phyloP scores from a whole-genome alignment of 2,113 vertebrate species.

The Oryzias curvinotus region DNA sequence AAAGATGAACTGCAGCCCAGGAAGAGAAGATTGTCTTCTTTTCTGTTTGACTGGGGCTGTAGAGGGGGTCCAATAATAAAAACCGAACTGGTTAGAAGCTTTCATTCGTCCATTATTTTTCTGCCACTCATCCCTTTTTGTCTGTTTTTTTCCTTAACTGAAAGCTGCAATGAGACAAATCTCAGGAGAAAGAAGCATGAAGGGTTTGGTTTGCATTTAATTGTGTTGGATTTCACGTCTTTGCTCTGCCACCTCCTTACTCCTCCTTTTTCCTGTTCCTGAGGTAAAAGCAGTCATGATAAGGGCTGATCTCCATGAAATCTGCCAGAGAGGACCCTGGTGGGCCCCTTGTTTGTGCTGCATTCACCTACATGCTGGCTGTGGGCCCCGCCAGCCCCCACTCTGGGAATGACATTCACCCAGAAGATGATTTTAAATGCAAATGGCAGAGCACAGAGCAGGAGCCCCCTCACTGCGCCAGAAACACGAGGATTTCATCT shows the following conservation, averaged over 20 bases:
- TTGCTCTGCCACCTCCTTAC: conserved; percentile 7
- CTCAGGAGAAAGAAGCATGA: not conserved
- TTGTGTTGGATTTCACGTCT: not conserved
- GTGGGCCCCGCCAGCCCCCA: conserved; percentile 6
- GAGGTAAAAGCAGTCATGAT: not conserved
- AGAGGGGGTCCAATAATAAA: no score
- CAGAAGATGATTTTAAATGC: conserved; percentile 8
- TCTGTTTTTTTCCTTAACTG: not conserved
- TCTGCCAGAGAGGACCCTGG: conserved; percentile 11
- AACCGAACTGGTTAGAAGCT: no score
- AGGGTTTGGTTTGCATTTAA: not conserved
- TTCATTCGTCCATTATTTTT: not conserved
- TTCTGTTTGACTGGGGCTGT: no score
- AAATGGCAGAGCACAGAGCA: not conserved
- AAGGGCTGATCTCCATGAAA: conserved; percentile 14
- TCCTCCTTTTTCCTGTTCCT: not conserved
- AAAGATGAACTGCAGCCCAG: no score
- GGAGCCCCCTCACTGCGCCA: not conserved
- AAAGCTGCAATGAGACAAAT: not conserved
- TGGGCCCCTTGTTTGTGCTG: not conserved
- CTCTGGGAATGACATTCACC: not conserved
- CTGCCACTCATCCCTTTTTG: not conserved
- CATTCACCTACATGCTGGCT: conserved; percentile 36
- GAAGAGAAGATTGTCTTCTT: no score
- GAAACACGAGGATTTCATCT: conserved; percentile 7